Base-by-base conservation (phyloP, 37 sponge, comb jelly and placozoan species). In the Spongilla lacustris region DNA sequence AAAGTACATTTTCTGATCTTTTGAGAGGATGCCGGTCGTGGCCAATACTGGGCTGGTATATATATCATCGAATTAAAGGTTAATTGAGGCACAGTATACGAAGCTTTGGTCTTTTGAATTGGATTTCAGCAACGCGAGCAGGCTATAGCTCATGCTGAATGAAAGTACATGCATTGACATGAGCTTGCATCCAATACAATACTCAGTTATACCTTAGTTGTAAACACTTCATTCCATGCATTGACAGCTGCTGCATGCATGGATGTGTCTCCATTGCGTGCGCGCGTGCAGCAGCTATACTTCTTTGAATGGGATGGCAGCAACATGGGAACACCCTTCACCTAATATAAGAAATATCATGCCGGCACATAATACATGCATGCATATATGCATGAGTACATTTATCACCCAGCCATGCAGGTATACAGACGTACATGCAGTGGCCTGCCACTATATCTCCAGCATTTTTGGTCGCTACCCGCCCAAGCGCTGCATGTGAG, bases 301-400 rank as follows among this genome's bases (percentile, higher is more conserved):
- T 22, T 76, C 77, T 34, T 85, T 85, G 46, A 76, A 76, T 29
- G 41, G 68, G 4, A 84, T 68, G n/a, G 86, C 67, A 37, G 77
- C 77, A 66, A 75, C 86, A 76, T 76, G 71, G 21, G 77, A 75
- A 32, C 76, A 85, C 13, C 71, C 49, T 23, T 84, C 84, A 50
- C 74, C 84, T 41, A 30, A 74, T 22, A 78, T 11, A 49, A 31
- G 34, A 33, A 75, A 24, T 24, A 75, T 75, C 30, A 23, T 24
- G n/a, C n/a, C n/a, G n/a, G 4, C 41, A 41, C 41, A 41, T 41
- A 41, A 77, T 23, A 74, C 4, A 74, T 23, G 4, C 12, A 8
- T 4, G 2, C 5, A 10, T 32, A 74, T 74, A 31, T 23, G 23
- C 2, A 6, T 33, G 5, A 33, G 75, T 74, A 26, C 31, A 41